These are phyloP conservation scores for Gallinago nigripennis DNA, from an alignment of 2,797 vertebrate species.

Conservation along the genomic window DNA sequence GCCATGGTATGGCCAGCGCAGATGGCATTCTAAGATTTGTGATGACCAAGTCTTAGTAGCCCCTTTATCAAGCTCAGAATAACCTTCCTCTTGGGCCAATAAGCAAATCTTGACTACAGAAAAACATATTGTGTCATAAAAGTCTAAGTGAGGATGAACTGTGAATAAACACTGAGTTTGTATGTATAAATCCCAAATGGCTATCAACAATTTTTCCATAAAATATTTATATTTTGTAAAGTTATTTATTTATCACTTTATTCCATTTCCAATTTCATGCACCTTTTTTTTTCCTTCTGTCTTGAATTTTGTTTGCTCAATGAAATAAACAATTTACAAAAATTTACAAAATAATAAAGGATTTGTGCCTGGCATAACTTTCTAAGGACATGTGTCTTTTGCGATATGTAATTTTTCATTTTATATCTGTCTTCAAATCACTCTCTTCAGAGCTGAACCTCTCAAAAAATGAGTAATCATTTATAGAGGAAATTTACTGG, in stretches of 20 bases:
- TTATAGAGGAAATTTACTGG: conserved; percentile 45
- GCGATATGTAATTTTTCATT: background rate
- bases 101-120: background rate
- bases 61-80: background rate
- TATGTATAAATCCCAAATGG: background rate
- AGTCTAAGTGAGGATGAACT: background rate
- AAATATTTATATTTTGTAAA: conserved; percentile 3
- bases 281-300: accelerated
- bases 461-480: conserved; percentile 17
- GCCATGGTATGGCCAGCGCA: background rate
- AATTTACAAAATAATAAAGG: background rate
- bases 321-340: background rate
- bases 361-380: background rate
- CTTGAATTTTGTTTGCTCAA: background rate
- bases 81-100: background rate
- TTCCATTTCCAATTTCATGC: background rate
- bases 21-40: background rate
- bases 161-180: background rate
- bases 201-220: background rate
- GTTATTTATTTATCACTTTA: background rate
- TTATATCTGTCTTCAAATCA: background rate
- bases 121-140: background rate
- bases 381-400: background rate
- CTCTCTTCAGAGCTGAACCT: background rate
- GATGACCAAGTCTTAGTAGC: background rate